A percentile compares a stretch with the other conserved stretches of the same genome.
Conservation (phyloP, 1,140 invertebrate species). For the Drosophila littoralis region DNA sequence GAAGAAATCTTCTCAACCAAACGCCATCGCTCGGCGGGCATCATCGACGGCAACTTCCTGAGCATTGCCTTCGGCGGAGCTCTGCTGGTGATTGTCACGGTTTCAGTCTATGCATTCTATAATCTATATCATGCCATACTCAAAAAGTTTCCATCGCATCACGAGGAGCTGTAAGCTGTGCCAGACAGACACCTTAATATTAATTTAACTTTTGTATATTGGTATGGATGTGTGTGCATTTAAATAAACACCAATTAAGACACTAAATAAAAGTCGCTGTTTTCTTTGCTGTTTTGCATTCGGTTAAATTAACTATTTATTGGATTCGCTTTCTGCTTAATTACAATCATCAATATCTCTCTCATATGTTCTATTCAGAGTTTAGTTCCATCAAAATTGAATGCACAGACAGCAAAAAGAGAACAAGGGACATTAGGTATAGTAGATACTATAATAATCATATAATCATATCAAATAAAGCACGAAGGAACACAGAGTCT, state of each 20-base stretch:
- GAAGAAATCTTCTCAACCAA: conserved; percentile 84
- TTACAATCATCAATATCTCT: conserved; percentile 62
- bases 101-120: conserved; percentile 93
- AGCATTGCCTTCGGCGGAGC: conserved; percentile 91
- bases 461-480: conserved; percentile 36
- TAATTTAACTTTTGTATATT: conserved; percentile 13
- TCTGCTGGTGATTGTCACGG: conserved; percentile 90
- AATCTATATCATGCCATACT: conserved; percentile 92
- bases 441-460: conserved; percentile 39
- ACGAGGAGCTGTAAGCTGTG: conserved; percentile 86
- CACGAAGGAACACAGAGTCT: conserved; percentile 24
- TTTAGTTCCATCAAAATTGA: conserved; percentile 33
- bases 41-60: conserved; percentile 92
- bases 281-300: conserved; percentile 68
- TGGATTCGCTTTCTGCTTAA: conserved; percentile 46
- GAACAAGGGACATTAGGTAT: conserved; percentile 30
- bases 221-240: conserved; percentile 57
- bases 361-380: conserved; percentile 8
- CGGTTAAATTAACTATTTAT: conserved; percentile 76
- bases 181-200: conserved; percentile 9
- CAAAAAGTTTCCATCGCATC: conserved; percentile 91
- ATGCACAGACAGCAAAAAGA: conserved; percentile 61
- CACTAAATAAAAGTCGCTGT: conserved; percentile 38
- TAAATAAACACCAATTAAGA: conserved; percentile 55
- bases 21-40: conserved; percentile 86